Conservation (phyloP, 2,113 vertebrate species). For the Hypocryptadius cinnamomeus region DNA sequence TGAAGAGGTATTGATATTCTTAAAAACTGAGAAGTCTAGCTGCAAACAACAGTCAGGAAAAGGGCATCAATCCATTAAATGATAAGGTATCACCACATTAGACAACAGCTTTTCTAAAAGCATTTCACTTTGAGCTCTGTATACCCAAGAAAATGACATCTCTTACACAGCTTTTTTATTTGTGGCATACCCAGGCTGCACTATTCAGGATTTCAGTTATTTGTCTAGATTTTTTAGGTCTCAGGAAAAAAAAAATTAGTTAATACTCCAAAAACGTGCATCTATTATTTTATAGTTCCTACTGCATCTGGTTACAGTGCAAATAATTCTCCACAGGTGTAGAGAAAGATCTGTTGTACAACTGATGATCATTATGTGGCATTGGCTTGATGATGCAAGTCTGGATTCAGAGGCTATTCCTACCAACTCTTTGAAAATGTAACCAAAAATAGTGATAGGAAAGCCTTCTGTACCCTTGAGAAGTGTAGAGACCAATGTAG, state of each 20-base stretch:
- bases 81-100: conserved; percentile 11
- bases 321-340: background rate
- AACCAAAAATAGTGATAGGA: background rate
- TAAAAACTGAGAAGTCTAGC: background rate
- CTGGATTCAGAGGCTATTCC: background rate
- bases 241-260: background rate
- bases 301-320: background rate
- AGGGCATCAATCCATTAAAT: conserved; percentile 9
- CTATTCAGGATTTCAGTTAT: background rate
- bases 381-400: background rate
- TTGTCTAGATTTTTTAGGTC: background rate
- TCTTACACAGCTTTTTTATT: background rate
- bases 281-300: background rate
- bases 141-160: background rate
- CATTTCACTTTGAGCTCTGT: background rate
- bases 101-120: conserved; percentile 25
- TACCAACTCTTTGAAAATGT: background rate
- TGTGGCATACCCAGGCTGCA: background rate
- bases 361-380: background rate
- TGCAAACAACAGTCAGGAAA: background rate
- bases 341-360: background rate
- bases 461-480: background rate
- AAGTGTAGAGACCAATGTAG: background rate
- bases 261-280: background rate
- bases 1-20: background rate